Evolutionary conservation across 1,140 invertebrate species (phyloP).

Genomic region (Dysdera silvatica): DNA sequence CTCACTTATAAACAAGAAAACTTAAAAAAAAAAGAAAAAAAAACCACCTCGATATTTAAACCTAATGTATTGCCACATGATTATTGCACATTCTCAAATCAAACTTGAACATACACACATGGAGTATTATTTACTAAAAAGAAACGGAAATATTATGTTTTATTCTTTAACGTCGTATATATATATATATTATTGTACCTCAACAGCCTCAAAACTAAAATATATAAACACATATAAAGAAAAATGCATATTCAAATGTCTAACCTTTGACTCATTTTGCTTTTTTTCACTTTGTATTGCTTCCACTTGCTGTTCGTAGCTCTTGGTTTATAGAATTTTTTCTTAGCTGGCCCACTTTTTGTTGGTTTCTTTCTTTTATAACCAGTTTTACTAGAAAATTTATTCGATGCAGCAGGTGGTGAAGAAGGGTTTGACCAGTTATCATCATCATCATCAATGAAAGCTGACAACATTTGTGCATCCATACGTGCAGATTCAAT

Average conservation of each 20-base stretch:
- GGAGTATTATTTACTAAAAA: no score
- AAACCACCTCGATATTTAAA: no score
- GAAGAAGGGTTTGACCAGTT: constrained; percentile 19
- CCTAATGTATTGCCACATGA: no score
- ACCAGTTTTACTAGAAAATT: not conserved
- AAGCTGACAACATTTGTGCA: constrained; percentile 8
- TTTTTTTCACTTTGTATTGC: constrained; percentile 10
- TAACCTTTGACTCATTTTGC: not conserved
- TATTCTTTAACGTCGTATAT: not conserved
- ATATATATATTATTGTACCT: not conserved
- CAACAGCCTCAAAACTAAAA: not conserved
- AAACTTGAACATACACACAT: no score
- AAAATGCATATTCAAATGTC: not conserved
- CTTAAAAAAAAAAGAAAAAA: no score
- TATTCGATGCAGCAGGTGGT: not conserved
- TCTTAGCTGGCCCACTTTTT: constrained; percentile 1
- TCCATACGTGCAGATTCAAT: constrained; percentile 25
- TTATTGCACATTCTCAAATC: no score
- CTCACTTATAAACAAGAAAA: no score
- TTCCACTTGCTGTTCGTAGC: not conserved
- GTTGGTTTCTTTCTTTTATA: not conserved
- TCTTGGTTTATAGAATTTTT: not conserved
- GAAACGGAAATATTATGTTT: no score
- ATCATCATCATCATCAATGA: constrained; percentile 7
- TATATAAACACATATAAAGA: not conserved